Conservation (phyloP, 2,113 vertebrate species). For the Poicephalus gulielmi region DNA sequence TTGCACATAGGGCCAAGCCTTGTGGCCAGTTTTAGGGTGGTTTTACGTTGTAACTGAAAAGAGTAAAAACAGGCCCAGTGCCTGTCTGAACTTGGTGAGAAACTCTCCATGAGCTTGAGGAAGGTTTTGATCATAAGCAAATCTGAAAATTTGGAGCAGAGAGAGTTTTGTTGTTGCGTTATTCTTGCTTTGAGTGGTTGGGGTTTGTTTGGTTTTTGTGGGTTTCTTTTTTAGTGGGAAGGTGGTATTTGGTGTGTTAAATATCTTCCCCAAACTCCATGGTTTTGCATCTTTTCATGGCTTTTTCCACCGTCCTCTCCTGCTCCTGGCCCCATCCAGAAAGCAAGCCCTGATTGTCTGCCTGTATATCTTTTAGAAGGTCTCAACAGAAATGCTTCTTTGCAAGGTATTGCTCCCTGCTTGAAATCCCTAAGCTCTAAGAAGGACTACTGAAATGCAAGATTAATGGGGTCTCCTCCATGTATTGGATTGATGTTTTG, state of each 20-base stretch:
- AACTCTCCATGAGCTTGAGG: background rate
- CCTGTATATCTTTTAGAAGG: background rate
- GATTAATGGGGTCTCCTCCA: background rate
- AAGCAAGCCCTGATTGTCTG: background rate
- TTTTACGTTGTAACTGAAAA: background rate
- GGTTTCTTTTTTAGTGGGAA: background rate
- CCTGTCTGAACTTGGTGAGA: background rate
- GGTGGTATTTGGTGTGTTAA: background rate
- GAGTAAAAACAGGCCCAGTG: background rate
- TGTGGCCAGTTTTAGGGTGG: background rate
- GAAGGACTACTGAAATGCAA: background rate
- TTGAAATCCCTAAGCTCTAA: background rate
- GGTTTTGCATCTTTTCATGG: background rate
- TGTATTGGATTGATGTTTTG: background rate
- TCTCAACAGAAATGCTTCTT: background rate
- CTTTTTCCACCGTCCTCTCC: background rate
- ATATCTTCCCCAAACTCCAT: background rate
- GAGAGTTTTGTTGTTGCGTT: background rate
- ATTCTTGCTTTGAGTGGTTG: background rate
- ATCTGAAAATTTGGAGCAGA: background rate
- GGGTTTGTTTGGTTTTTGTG: background rate
- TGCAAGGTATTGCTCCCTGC: background rate
- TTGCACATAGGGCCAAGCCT: background rate
- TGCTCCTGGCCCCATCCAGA: background rate
- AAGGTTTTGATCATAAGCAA: background rate